Conservation (phyloP, 2,888 invertebrate genomes). For the Oligia fasciuncula region DNA sequence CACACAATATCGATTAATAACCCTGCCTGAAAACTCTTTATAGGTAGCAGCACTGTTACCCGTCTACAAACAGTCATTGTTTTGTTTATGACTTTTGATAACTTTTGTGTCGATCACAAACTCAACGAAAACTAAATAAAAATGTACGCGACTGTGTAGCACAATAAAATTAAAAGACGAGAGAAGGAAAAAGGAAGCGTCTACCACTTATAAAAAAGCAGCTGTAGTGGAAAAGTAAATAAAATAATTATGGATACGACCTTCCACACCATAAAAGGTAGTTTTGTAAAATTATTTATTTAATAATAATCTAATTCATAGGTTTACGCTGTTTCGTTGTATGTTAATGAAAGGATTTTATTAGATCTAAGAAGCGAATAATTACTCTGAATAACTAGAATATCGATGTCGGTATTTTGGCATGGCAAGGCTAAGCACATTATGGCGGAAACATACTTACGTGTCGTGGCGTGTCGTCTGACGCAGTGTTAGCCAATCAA, state of each 20-base stretch:
- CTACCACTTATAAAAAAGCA: background rate
- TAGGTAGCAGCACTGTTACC: background rate
- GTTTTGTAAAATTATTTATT: background rate
- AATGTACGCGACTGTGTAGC: background rate
- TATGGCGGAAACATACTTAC: too few relatives aligned
- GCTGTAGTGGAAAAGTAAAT: background rate
- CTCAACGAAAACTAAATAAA: background rate
- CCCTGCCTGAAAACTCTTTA: background rate
- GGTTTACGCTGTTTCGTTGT: background rate
- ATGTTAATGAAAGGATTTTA: background rate
- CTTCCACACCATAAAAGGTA: background rate
- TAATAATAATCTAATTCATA: background rate
- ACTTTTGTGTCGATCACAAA: background rate
- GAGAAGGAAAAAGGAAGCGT: background rate
- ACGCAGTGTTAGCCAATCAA: too few relatives aligned
- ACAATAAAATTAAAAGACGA: background rate
- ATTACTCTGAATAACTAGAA: background rate
- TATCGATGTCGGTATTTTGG: background rate
- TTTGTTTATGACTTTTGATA: background rate
- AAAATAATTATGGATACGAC: background rate
- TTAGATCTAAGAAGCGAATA: background rate
- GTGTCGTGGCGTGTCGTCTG: too few relatives aligned
- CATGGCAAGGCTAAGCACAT: background rate
- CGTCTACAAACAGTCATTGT: background rate
- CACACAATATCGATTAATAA: slow-evolving; percentile 31